phyloP scores from a whole-genome alignment of 2,888 invertebrate genomes.

The Eristalis pertinax region DNA sequence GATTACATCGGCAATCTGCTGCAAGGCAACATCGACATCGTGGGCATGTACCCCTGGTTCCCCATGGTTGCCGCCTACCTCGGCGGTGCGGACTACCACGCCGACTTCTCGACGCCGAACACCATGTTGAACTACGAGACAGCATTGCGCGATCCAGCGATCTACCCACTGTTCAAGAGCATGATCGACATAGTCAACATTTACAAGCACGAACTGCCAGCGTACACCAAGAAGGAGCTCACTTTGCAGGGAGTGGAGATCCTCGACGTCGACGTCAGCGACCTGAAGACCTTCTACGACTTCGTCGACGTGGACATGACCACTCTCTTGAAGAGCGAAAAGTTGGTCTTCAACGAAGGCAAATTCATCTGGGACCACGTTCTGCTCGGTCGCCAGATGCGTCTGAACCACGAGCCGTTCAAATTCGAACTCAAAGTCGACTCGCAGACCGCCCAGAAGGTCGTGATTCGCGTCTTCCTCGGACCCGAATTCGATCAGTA shows the following conservation, averaged over 20 bases:
- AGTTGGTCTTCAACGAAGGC: constrained; percentile 69
- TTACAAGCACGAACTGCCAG: constrained; percentile 84
- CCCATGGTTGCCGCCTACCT: constrained; percentile 76
- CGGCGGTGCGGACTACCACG: constrained; percentile 74
- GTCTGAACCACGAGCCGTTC: constrained; percentile 87
- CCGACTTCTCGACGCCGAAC: constrained; percentile 81
- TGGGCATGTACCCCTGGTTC: constrained; percentile 77
- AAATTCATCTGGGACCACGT: constrained; percentile 77
- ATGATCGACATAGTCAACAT: constrained; percentile 83
- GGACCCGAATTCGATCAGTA: constrained; percentile 86
- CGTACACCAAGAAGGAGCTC: constrained; percentile 85
- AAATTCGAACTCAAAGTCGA: constrained; percentile 83
- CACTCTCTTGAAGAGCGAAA: constrained; percentile 73
- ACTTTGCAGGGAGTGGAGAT: constrained; percentile 85
- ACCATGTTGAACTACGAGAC: constrained; percentile 85
- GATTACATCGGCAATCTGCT: constrained; percentile 86
- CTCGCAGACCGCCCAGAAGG: constrained; percentile 83
- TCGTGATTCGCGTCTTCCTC: constrained; percentile 85
- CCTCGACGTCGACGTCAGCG: constrained; percentile 84
- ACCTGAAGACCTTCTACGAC: constrained; percentile 86
- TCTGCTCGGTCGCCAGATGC: constrained; percentile 83
- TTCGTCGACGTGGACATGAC: constrained; percentile 84
- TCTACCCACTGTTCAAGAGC: constrained; percentile 87
- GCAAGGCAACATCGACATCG: constrained; percentile 83
- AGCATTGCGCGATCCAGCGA: constrained; percentile 87